These are phyloP conservation scores for Craterocephalus amniculus DNA, from an alignment of 2,797 vertebrate species.

Conservation along the genomic window DNA sequence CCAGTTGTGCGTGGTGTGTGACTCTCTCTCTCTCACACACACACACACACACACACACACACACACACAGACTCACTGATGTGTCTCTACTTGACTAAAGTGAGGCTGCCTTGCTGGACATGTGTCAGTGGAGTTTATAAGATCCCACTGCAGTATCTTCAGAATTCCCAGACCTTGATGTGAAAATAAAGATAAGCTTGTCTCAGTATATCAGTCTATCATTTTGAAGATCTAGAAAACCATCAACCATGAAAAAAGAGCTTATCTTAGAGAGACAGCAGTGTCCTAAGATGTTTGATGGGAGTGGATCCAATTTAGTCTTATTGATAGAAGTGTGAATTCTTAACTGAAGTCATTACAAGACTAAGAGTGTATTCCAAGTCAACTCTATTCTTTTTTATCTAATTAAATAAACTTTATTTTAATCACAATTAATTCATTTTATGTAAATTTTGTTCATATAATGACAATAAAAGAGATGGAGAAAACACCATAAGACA, in stretches of 20 bases:
- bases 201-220: conserved; percentile 1
- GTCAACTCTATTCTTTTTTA: too few relatives aligned
- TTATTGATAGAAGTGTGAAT: too few relatives aligned
- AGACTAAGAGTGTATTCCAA: too few relatives aligned
- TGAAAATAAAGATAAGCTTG: conserved; percentile 11
- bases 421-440: too few relatives aligned
- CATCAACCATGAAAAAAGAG: background rate
- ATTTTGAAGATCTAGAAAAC: conserved; percentile 2
- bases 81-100: conserved; percentile 5
- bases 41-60: too few relatives aligned
- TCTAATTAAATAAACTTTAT: too few relatives aligned
- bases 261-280: background rate
- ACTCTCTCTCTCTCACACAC: too few relatives aligned
- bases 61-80: background rate
- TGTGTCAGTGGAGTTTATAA: conserved; percentile 13
- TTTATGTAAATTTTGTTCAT: too few relatives aligned
- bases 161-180: conserved; percentile 7
- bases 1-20: background rate
- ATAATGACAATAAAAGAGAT: too few relatives aligned
- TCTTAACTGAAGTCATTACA: too few relatives aligned
- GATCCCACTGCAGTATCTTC: conserved; percentile 10
- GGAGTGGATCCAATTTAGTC: too few relatives aligned
- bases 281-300: background rate
- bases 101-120: background rate
- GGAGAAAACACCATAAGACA: too few relatives aligned